Conservation (phyloP, 2,113 vertebrate genomes). For the Antigone vipio region DNA sequence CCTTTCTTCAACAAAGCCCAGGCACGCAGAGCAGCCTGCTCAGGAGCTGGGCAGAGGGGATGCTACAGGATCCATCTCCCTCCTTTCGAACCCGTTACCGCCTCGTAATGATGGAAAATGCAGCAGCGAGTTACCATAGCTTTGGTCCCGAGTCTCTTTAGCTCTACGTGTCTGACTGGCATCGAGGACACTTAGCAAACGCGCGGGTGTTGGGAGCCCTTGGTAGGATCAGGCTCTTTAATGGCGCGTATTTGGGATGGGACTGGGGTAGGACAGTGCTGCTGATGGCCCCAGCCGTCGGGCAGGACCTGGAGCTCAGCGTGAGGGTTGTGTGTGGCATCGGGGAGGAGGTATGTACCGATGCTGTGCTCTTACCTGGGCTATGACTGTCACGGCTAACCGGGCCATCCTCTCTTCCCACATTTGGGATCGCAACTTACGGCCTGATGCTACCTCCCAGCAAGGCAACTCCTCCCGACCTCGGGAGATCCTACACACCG, state of each 20-base stretch:
- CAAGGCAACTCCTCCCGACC: not conserved
- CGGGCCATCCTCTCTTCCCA: not conserved
- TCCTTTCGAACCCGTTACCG: not conserved
- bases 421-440: not conserved
- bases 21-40: not conserved
- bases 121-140: not conserved
- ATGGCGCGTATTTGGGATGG: accelerated
- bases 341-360: not conserved
- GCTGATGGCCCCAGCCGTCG: not conserved
- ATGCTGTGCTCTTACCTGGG: not conserved
- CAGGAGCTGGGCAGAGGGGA: not conserved
- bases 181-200: not conserved
- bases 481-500: not conserved
- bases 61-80: not conserved
- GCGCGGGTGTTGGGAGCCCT: not conserved
- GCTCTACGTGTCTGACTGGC: not conserved
- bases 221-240: not conserved
- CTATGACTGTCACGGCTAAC: not conserved
- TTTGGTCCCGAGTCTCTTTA: not conserved
- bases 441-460: not conserved
- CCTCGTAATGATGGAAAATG: not conserved
- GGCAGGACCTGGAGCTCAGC: not conserved
- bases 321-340: not conserved
- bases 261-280: not conserved
- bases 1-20: not conserved